A percentile compares a stretch with the other conserved stretches of the same genome.
Evolutionary conservation across 2,797 vertebrate genomes (phyloP).

Genomic region (Rhynchonycteris naso): DNA sequence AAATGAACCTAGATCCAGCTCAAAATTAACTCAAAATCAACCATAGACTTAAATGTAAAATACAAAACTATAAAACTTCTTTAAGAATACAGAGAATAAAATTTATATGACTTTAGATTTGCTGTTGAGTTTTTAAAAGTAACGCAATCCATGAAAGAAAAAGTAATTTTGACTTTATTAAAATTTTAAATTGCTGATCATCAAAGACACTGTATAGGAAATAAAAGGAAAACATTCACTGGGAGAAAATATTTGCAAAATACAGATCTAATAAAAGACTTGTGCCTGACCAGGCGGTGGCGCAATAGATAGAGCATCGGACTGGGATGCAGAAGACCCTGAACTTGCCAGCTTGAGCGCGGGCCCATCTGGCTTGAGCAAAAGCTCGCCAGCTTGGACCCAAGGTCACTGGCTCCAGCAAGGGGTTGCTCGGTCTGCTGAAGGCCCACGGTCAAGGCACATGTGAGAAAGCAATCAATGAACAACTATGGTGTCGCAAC

Average conservation of each 20-base stretch:
- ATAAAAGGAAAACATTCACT: not conserved
- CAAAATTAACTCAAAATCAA: conserved; percentile 25
- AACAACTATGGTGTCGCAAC: too few species aligned
- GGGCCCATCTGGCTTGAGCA: too few species aligned
- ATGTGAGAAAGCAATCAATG: too few species aligned
- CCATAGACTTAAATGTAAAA: conserved; percentile 19
- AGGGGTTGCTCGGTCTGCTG: too few species aligned
- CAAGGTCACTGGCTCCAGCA: too few species aligned
- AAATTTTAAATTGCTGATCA: not conserved
- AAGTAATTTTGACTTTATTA: not conserved
- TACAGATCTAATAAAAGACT: not conserved
- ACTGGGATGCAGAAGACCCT: too few species aligned
- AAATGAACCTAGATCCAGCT: not conserved
- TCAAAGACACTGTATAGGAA: not conserved
- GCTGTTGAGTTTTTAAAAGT: conserved; percentile 18
- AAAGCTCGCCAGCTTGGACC: too few species aligned
- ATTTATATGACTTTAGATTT: not conserved
- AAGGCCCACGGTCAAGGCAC: too few species aligned
- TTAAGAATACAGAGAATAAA: not conserved
- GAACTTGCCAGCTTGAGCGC: too few species aligned
- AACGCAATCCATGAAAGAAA: not conserved
- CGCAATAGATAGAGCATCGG: too few species aligned
- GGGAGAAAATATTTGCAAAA: conserved; percentile 7
- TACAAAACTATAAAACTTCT: not conserved
- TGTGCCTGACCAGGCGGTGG: too few species aligned